Evolutionary conservation across 2,797 vertebrate species (phyloP), one percentile per base, ranked within the genome.

Genomic region (Hoplostethus mediterraneus): DNA sequence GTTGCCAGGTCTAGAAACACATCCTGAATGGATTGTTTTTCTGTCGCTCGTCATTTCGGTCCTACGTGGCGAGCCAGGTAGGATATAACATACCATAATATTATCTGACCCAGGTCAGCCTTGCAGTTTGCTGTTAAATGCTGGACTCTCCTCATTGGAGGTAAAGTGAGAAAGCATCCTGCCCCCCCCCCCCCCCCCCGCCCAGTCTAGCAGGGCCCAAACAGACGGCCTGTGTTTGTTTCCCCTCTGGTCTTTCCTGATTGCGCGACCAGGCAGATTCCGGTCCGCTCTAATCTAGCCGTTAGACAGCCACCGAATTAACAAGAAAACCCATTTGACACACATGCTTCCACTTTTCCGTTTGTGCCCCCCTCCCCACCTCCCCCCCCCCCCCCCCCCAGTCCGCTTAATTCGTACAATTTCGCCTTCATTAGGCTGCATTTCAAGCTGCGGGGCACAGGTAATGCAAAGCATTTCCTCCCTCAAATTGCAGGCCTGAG

Each of bases 331-430:
- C 87, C 87, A 91, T 91, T 91, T 87, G 79, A 88, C 30, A 81
- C 92, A 94, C 87, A 92, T 94, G 93, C 90, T 95, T 96, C 93
- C 92, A 94, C 93, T 96, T 93, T 92, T 91, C 69, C 33, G 77
- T 91, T 89, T 87, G 92, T 89, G 87, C 70, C 80, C 89, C 75
- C 70, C 80, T 67, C 67, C 21, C 21, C 21, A 1, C 1, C 21
- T 21, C 21, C 21, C 1, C 21, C 21, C 21, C 21, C 1, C 21
- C 21, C 1, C 74, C 54, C 17, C 49, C 47, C 36, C 84, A 78
- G 72, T 80, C 82, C 69, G 83, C 87, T 92, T 93, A 88, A 90
- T 90, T 91, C 64, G 51, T 87, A 89, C 92, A 91, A 91, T 91
- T 94, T 91, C 73, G 83, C 93, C 90, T 93, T 95, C 94, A 94